These are phyloP conservation scores for Drosophila prolongata DNA, from an alignment of 2,888 invertebrate species.

Conservation along the genomic window DNA sequence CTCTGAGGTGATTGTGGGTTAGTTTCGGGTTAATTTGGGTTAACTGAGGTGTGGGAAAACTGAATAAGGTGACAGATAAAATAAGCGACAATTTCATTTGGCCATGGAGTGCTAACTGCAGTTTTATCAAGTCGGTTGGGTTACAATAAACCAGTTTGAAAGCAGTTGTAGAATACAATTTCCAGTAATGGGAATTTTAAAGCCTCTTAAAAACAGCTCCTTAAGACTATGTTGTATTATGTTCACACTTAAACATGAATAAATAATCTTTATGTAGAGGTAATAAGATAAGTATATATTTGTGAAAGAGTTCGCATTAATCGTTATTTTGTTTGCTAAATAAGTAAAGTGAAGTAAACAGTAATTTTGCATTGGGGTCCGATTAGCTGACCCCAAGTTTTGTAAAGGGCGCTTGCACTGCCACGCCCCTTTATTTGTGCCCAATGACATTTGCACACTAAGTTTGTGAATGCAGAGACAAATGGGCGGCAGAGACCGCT, in stretches of 20 bases:
- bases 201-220: too few species aligned
- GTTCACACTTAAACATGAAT: too few species aligned
- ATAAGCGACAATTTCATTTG: background rate
- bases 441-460: constrained; percentile 34
- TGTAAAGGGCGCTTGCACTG: constrained; percentile 3
- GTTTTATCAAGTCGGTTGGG: background rate
- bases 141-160: background rate
- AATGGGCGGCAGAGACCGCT: constrained; percentile 13
- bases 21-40: constrained; percentile 5
- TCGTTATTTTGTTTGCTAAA: background rate
- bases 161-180: too few species aligned
- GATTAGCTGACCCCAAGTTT: constrained; percentile 6
- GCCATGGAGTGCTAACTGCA: constrained; percentile 6
- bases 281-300: too few species aligned
- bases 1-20: constrained; percentile 16
- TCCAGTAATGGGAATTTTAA: too few species aligned
- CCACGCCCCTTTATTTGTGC: constrained; percentile 3
- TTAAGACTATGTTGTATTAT: too few species aligned
- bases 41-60: constrained; percentile 1
- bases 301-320: too few species aligned
- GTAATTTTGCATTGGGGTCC: background rate
- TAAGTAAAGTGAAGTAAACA: background rate
- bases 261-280: too few species aligned
- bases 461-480: constrained; percentile 24
- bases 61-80: background rate